Evolutionary conservation across 37 sponge, comb jelly and placozoan species (phyloP).

Genomic region (Cladorhizidae sp.): DNA sequence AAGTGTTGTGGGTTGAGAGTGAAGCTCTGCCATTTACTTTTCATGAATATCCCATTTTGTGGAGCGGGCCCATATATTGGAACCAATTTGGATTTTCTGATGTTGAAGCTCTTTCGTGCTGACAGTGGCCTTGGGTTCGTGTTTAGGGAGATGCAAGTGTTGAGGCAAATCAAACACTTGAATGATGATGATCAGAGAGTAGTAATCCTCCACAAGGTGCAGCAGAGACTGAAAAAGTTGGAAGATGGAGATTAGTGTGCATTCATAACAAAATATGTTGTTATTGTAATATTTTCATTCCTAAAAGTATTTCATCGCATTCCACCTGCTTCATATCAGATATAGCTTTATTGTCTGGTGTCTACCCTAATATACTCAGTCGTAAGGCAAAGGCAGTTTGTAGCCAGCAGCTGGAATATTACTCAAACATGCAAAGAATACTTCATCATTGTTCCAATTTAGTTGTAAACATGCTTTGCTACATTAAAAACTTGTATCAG

Average conservation of each 20-base stretch:
- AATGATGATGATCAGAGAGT: conserved; percentile 40
- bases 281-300: too few species aligned
- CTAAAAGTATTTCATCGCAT: too few species aligned
- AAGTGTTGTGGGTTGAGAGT: conserved; percentile 1
- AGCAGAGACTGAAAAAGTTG: conserved; percentile 4
- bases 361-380: too few species aligned
- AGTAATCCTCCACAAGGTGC: conserved; percentile 12
- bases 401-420: too few species aligned
- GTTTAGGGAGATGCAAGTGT: conserved; percentile 51
- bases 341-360: too few species aligned
- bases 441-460: too few species aligned
- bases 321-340: too few species aligned
- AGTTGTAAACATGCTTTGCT: too few species aligned
- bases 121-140: conserved; percentile 53
- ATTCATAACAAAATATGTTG: too few species aligned
- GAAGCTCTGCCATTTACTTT: neutral
- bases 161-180: conserved; percentile 11
- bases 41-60: conserved; percentile 29
- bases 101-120: conserved; percentile 53
- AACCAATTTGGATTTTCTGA: conserved; percentile 57
- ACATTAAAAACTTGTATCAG: too few species aligned
- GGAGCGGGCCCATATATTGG: conserved; percentile 17
- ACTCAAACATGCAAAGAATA: too few species aligned
- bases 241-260: conserved; percentile 24
- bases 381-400: too few species aligned